Base-by-base conservation (phyloP, 1,140 invertebrate species). In the Melanaphis sacchari region DNA sequence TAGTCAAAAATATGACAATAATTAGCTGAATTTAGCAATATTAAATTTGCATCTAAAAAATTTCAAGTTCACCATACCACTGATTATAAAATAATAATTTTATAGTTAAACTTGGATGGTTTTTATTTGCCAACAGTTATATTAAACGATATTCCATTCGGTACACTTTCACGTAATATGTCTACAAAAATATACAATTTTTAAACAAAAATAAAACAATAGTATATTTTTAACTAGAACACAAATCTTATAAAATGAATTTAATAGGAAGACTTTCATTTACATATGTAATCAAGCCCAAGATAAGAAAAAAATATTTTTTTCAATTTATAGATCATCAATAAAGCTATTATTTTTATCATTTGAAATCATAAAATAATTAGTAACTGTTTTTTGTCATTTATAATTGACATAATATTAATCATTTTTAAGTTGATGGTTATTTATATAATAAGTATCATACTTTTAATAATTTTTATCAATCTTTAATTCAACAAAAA, bases 111-210 rank as follows among this genome's bases (percentile, higher is more conserved):
- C n/a, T n/a, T 31, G 31, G 36, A 76, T 76, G 15, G n/a, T 76
- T 76, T 76, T 76, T 76, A 76, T 76, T 76, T 76, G 59, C 15
- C n/a, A 76, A 76, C 59, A 76, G 36, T n/a, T 76, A 5, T 76
- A 76, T 76, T n/a, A 76, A 24, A 18, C 15, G 15, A n/a, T 76
- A n/a, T 76, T 76, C n/a, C n/a, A 76, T 76, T 76, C 59, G 4
- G n/a, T 76, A 76, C 15, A 66, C 31, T 66, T 66, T 66, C 59
- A 66, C 15, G 7, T n/a, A 36, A n/a, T n/a, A 76, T 76, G 31
- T 76, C n/a, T n/a, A 76, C n/a, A 76, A 76, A 76, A 76, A 76
- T 76, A 76, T 76, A 76, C 59, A 76, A 76, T 76, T 76, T 18
- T 66, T 59, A 59, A 59, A 59, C 31, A 66, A 66, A 66, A 76